Conservation (phyloP, 1,140 invertebrate species). For the Penaeus indicus region DNA sequence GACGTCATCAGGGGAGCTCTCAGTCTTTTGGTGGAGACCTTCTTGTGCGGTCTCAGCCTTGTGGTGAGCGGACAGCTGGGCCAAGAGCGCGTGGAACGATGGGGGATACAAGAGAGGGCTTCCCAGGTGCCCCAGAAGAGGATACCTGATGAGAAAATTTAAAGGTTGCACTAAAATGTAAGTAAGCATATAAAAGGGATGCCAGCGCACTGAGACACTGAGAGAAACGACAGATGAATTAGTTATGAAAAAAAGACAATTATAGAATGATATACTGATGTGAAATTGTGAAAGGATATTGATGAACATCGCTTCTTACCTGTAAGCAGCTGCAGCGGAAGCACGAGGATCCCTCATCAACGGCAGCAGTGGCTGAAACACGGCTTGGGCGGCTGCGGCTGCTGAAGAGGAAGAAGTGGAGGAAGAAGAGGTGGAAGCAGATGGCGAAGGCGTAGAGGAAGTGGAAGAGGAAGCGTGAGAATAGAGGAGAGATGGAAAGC, state of each 20-base stretch:
- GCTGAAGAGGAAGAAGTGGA: conserved; percentile 26
- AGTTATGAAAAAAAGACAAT: no score
- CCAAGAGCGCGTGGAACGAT: conserved; percentile 52
- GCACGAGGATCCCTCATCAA: conserved; percentile 40
- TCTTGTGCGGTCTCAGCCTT: conserved; percentile 47
- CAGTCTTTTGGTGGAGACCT: background rate
- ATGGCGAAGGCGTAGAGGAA: conserved; percentile 1
- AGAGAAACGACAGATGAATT: no score
- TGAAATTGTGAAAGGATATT: no score
- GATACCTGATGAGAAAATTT: conserved; percentile 32
- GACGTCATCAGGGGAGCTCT: background rate
- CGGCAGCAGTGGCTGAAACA: conserved; percentile 48
- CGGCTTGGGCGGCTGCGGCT: conserved; percentile 16
- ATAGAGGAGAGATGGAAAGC: conserved; percentile 42
- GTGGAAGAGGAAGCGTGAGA: conserved; percentile 39
- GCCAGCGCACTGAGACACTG: no score
- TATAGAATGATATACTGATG: no score
- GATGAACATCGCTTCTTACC: background rate
- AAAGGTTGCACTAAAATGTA: background rate
- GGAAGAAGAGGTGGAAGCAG: conserved; percentile 10
- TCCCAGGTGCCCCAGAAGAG: conserved; percentile 42
- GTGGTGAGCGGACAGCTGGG: conserved; percentile 53
- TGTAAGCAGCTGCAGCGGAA: conserved; percentile 37
- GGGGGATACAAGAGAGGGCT: conserved; percentile 51
- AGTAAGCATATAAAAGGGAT: background rate